Base-by-base conservation (phyloP, 2,113 vertebrate species). In the Hippoglossus stenolepis region DNA sequence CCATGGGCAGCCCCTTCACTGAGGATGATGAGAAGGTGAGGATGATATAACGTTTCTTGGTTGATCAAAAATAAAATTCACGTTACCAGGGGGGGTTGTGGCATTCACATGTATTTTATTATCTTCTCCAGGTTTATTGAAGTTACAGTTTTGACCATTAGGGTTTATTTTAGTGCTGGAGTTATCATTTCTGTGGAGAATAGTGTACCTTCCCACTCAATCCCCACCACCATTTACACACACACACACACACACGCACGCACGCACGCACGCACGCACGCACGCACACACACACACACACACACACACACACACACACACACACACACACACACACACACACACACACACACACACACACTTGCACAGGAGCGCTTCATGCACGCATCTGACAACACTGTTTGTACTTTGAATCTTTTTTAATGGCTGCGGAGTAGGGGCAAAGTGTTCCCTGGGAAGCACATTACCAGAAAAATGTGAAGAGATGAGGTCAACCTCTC, bases 21-120 rank as follows among this genome's bases (percentile, higher is more conserved):
- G 94, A 94, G 74, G 94, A 95, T 40, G 93, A 95, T 79, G 95
- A 95, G 85, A 95, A 95, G 91, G 95, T 95, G 81, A 86, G 73
- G 21, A 4, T 49, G 28, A 21, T 64, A 13, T 70, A 28, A 26
- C 57, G 18, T 66, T 12, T n/a, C 31, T 62, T 40, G 15, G 43
- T 2, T 40, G 14, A 49, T 2, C 4, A 54, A 54, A 14, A n/a
- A 5, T 21, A 20, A 54, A 8, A 54, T 21, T 21, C 20, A 54
- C 1, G 51, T 35, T 61, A 23, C 3, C 5, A 7, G 38, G 21
- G 14, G 1, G 35, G 17, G 4, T 14, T 43, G n/a, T 45, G 47
- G 38, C 23, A 63, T 38, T 58, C 7, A 38, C 13, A 5, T 49
- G 23, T 17, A 23, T 47, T 73, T 38, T 73, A 70, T 57, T 57